Conservation (phyloP, 2,797 vertebrate genomes). For the Strix occidentalis region DNA sequence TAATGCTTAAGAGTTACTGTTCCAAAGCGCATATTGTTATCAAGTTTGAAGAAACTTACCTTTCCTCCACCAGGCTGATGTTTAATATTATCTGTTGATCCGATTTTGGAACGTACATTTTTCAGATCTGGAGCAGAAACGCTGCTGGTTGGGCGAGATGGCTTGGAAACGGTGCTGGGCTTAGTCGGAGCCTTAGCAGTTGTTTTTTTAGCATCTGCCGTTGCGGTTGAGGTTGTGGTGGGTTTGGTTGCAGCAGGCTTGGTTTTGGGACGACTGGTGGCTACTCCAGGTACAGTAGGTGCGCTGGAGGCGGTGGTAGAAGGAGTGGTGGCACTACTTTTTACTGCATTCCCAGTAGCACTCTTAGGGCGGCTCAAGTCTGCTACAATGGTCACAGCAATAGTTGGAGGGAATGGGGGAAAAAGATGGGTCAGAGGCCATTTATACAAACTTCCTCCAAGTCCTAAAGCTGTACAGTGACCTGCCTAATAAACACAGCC, state of each 20-base stretch:
- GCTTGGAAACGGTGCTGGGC: constrained; percentile 23
- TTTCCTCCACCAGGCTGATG: constrained; percentile 91
- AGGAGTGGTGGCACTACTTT: constrained; percentile 63
- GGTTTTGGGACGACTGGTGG: constrained; percentile 51
- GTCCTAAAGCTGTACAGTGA: fast-evolving
- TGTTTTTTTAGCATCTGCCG: constrained; percentile 79
- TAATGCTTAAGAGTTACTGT: neutral
- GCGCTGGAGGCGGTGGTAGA: constrained; percentile 57
- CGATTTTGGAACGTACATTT: constrained; percentile 87
- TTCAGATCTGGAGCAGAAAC: constrained; percentile 79
- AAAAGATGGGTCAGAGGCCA: neutral
- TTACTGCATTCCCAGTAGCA: constrained; percentile 53
- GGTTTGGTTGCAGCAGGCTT: constrained; percentile 62
- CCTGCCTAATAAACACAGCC: neutral
- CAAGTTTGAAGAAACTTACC: constrained; percentile 71
- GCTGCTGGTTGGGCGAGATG: constrained; percentile 62
- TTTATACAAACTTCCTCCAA: fast-evolving
- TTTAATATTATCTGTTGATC: constrained; percentile 92
- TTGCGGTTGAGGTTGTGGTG: constrained; percentile 61
- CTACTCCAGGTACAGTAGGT: neutral
- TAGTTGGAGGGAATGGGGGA: neutral
- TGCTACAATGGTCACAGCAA: constrained; percentile 3
- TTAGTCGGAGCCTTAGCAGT: constrained; percentile 63
- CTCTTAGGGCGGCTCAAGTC: constrained; percentile 80
- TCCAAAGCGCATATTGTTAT: fast-evolving